Evolutionary conservation across 2,888 invertebrate species (phyloP), one percentile per base, ranked within the genome.

Genomic region (Agrilus biguttatus): DNA sequence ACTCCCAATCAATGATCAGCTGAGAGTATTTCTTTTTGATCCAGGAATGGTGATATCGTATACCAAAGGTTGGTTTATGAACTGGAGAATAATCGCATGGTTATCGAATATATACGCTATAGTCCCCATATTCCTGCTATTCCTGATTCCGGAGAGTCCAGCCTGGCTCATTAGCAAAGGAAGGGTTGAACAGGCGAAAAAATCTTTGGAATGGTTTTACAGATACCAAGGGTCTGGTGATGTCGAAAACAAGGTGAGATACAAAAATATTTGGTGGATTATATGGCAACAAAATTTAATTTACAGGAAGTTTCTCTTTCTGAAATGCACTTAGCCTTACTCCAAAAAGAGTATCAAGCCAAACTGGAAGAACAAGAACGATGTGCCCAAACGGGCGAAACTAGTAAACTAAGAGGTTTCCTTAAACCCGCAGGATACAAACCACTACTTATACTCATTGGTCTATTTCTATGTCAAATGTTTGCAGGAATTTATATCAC

Each of bases 401-500:
- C 54, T 7, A 55, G 57, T 0, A 69, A 67, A 50, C 36, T 66
- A 12, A 60, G 61, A 2, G 65, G 61, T n/a, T 71, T 74, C 45
- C 47, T 68, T 3, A 69, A 68, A 51, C 74, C 75, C 2, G 73
- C 73, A 2, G 74, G 73, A n/a, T 74, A 73, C 60, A 75, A 75
- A 52, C 75, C 75, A 0, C 55, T 75, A 51, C 45, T 68, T n/a
- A 67, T 75, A 36, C 61, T 75, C 7, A 65, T 71, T 44, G 62
- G 70, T 14, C 58, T 75, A 13, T 75, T 75, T 55, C 59, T 70
- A 19, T 72, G 74, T 51, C 75, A 75, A 55, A 74, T 75, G 51
- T 73, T 72, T 47, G 68, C 73, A 17, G 75, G 75, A 36, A 73
- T 75, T 49, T 75, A 75, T 50, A 72, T 74, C 8, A 74, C 73